Evolutionary conservation across 1,140 invertebrate species (phyloP), one percentile per base, ranked within the genome.

Genomic region (Meloidogyne chitwoodi): DNA sequence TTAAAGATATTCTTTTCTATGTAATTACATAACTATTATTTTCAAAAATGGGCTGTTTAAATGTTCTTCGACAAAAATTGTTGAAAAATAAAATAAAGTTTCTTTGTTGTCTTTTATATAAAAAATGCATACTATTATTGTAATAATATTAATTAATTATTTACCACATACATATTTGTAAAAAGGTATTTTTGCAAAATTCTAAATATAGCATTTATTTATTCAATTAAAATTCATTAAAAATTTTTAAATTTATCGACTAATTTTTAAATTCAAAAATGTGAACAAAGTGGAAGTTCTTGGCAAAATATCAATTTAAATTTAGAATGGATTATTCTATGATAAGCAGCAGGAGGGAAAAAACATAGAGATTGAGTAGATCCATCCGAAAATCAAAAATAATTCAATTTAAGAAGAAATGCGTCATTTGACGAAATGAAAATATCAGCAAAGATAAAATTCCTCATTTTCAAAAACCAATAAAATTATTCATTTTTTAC

Each of bases 401-500:
- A 8, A n/a, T 56, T 56, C 48, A 0, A 4, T 48, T 48, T 4
- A n/a, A 22, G n/a, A 56, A n/a, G 10, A 56, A 56, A n/a, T n/a
- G 19, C 19, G 6, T 56, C 6, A 8, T 48, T 19, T 4, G 16
- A 48, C 44, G n/a, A n/a, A 2, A 22, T 56, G 5, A 56, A 38
- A 38, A 38, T 10, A 38, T 38, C 0, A 8, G 8, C 34, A 8
- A 38, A 38, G 10, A 38, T 31, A n/a, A n/a, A n/a, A n/a, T n/a
- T n/a, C 34, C 34, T 38, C 34, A 48, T 48, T 48, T 48, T 16
- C 4, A 48, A 19, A 19, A 19, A 48, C 44, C 16, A 48, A 48
- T 14, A 44, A 67, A 19, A n/a, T 67, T 16, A 65, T 31, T 67
- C 65, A n/a, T 31, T 75, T 8, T 48, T 73, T 73, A 73, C 71